Percentiles rank a stretch among this genome's conserved stretches.
Evolutionary conservation across 2,113 vertebrate species (phyloP).

Genomic region (Motacilla tschutschensis): DNA sequence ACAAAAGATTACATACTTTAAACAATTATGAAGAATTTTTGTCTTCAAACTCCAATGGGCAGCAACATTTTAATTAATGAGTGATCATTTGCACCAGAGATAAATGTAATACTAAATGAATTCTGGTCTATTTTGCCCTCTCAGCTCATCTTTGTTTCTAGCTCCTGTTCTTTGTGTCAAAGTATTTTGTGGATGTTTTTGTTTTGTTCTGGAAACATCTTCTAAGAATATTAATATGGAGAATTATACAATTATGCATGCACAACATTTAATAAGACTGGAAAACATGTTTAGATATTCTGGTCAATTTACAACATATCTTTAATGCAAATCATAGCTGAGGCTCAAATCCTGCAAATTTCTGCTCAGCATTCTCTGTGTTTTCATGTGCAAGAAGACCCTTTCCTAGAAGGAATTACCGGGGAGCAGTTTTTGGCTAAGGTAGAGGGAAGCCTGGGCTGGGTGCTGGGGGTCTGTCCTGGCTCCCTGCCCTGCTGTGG

Average conservation of each 20-base stretch:
- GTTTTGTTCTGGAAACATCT: slow-evolving; percentile 42
- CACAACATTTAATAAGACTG: neutral
- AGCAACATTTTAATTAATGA: slow-evolving; percentile 60
- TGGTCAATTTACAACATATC: slow-evolving; percentile 7
- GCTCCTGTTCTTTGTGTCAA: slow-evolving; percentile 37
- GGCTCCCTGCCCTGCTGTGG: neutral
- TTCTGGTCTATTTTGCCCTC: neutral
- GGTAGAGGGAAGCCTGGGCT: neutral
- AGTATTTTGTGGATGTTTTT: slow-evolving; percentile 45
- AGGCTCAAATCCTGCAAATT: neutral
- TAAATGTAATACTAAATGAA: slow-evolving; percentile 37
- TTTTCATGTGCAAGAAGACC: neutral
- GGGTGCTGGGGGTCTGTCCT: neutral
- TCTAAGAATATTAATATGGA: slow-evolving; percentile 15
- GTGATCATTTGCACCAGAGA: slow-evolving; percentile 40
- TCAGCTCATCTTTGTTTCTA: slow-evolving; percentile 10
- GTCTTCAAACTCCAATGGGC: slow-evolving; percentile 39
- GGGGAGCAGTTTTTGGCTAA: neutral
- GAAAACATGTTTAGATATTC: slow-evolving; percentile 14
- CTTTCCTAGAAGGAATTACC: neutral
- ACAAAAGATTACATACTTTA: slow-evolving; percentile 44
- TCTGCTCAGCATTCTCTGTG: fast-evolving
- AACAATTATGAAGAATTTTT: slow-evolving; percentile 51
- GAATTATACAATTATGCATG: neutral
- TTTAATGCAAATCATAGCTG: slow-evolving; percentile 5